Evolutionary conservation across 2,113 vertebrate species (phyloP), one percentile per base, ranked within the genome.

Genomic region (Chinchilla lanigera): DNA sequence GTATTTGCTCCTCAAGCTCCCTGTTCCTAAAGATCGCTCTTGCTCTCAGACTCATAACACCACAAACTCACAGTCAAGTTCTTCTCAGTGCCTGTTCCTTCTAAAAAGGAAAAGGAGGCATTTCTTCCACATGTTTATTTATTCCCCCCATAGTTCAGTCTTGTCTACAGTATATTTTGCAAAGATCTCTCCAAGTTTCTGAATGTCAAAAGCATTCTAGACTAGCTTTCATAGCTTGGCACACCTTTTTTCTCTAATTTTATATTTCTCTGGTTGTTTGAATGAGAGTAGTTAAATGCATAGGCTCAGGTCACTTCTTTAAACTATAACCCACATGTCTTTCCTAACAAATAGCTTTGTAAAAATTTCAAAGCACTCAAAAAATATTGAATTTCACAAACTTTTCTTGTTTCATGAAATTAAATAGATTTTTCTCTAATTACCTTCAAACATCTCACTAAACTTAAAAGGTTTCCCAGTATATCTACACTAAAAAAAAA

Each of bases 341-440:
- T 93, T 86, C 56, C 60, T 78, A 92, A 95, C 85, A 97, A 78
- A 92, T 14, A 86, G 7, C 89, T 84, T 90, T 50, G 58, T 86
- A 30, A 8, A 78, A 86, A 24, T 88, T 94, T 90, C 77, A 94
- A 86, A 94, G 56, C 38, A 95, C 69, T 44, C 35, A 61, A 94
- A 44, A 93, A 94, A 90, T 82, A 94, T 2, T 90, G n/a, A 93
- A 87, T 95, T 86, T 93, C 75, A 90, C 12, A 77, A 97, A 80
- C 47, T 84, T 47, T 80, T 92, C 86, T 93, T 67, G 54, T 30
- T 96, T 97, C 50, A 78, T 89, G n/a, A 96, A 97, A 96, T 10
- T 85, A 50, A 26, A 67, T 52, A 69, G 35, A 67, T 88, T 83
- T 86, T 96, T 84, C 75, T 96, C 52, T 92, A 93, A 94, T 83